Evolutionary conservation across 2,888 invertebrate genomes (phyloP), one percentile per base, ranked within the genome.

Genomic region (Vandiemenella viatica): DNA sequence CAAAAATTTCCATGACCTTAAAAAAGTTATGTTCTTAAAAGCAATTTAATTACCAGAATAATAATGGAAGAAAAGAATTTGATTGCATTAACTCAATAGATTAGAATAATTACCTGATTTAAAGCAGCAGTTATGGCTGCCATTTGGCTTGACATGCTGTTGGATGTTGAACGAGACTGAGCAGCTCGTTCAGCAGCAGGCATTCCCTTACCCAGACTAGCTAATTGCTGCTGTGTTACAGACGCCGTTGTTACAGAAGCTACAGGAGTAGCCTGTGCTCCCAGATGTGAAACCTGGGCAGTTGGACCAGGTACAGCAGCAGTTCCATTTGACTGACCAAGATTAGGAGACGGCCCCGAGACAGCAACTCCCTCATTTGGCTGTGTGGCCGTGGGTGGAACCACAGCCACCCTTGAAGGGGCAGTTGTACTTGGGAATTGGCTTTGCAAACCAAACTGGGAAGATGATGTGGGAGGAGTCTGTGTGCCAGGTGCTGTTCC

Each of bases 41-140:
- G n/a, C n/a, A n/a, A n/a, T n/a, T n/a, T n/a, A n/a, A n/a, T n/a
- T n/a, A n/a, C n/a, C n/a, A n/a, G n/a, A n/a, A n/a, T n/a, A n/a
- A n/a, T n/a, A n/a, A n/a, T n/a, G n/a, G n/a, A n/a, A n/a, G n/a
- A n/a, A n/a, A n/a, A n/a, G n/a, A n/a, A n/a, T n/a, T n/a, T n/a
- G n/a, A n/a, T n/a, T n/a, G n/a, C n/a, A n/a, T n/a, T n/a, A n/a
- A n/a, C n/a, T n/a, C n/a, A n/a, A n/a, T n/a, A n/a, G n/a, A n/a
- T n/a, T n/a, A n/a, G n/a, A n/a, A n/a, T n/a, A n/a, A n/a, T n/a
- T 53, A 57, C 58, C 55, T 76, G 73, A 56, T 79, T 79, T 21
- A 79, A 72, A 0, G 81, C 79, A 5, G 80, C 80, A 56, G 76
- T 77, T 46, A 82, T 74, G 4, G 82, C 81, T 13, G 82, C 80